Evolutionary conservation across 2,113 vertebrate genomes (phyloP), one percentile per base, ranked within the genome.

Genomic region (Andinoacara biseriatus): DNA sequence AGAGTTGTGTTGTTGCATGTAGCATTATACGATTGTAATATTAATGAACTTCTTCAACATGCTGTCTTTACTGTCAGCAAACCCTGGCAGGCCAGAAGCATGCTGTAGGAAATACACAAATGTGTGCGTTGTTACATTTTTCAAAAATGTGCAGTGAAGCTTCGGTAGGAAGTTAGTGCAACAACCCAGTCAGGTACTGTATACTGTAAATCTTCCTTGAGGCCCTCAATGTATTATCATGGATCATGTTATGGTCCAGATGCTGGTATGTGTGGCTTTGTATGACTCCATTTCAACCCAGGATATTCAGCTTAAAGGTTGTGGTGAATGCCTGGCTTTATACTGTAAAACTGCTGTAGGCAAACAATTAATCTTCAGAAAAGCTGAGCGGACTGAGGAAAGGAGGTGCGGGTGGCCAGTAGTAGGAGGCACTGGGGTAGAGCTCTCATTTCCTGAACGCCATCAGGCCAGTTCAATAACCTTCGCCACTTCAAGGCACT

Each of bases 381-480:
- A 69, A 8, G 8, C 81, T 24, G 22, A 82, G 14, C 60, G 13
- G 65, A 56, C 54, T 57, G 62, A 76, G 56, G 63, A 49, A 69
- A 57, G 33, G 26, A 76, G 78, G 58, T 76, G 76, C 74, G 46
- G 49, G 74, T 87, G 67, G 67, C 38, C 52, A 49, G 31, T 69
- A 33, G 80, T 52, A 35, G 80, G 57, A 76, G 76, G n/a, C 18
- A 2, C 24, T 7, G 5, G 72, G 35, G 60, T 40, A 80, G 38
- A 67, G 63, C 57, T 35, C 56, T 87, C 57, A 81, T 79, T 79
- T 82, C 74, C 58, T 77, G 11, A 80, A 54, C 67, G 60, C 26
- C 69, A 84, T 24, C 38, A 17, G 62, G 52, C 74, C 58, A 82
- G 62, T 38, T 82, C 35, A 77, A 7, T 82, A 74, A 69, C 57